A percentile compares a stretch with the other conserved stretches of the same genome.
Conservation (phyloP, 2,888 invertebrate species). For the Polyommatus icarus region DNA sequence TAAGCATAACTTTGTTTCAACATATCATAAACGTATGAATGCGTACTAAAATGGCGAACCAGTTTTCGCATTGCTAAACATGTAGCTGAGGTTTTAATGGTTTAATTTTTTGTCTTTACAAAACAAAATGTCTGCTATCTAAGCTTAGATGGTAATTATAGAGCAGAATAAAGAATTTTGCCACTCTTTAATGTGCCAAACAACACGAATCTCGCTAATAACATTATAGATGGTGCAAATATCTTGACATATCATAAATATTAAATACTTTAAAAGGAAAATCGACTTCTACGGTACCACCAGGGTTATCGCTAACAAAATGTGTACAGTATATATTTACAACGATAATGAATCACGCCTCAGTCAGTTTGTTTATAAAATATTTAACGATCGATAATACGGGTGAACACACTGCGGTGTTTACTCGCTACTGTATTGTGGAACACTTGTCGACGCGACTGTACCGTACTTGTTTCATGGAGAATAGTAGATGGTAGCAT, state of each 20-base stretch:
- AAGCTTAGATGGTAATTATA: neutral
- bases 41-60: slow-evolving; percentile 17
- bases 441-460: slow-evolving; percentile 14
- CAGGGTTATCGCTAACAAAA: slow-evolving; percentile 15
- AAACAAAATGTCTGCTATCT: neutral
- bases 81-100: neutral
- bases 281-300: neutral
- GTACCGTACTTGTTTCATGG: neutral
- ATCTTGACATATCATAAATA: neutral
- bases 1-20: slow-evolving; percentile 22
- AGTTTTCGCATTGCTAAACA: slow-evolving; percentile 15
- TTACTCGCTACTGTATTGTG: slow-evolving; percentile 4
- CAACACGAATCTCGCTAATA: neutral
- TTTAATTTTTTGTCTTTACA: slow-evolving; percentile 6
- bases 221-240: neutral
- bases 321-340: slow-evolving; percentile 22
- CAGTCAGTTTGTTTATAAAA: slow-evolving; percentile 27
- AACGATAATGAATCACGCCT: slow-evolving; percentile 19
- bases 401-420: slow-evolving; percentile 22
- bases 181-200: neutral
- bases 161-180: neutral
- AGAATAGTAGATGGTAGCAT: neutral
- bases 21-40: slow-evolving; percentile 11
- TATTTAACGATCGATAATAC: slow-evolving; percentile 28
- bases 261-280: slow-evolving; percentile 9